Evolutionary conservation across 2,797 vertebrate genomes (phyloP).

Genomic region (Poecile montanus): DNA sequence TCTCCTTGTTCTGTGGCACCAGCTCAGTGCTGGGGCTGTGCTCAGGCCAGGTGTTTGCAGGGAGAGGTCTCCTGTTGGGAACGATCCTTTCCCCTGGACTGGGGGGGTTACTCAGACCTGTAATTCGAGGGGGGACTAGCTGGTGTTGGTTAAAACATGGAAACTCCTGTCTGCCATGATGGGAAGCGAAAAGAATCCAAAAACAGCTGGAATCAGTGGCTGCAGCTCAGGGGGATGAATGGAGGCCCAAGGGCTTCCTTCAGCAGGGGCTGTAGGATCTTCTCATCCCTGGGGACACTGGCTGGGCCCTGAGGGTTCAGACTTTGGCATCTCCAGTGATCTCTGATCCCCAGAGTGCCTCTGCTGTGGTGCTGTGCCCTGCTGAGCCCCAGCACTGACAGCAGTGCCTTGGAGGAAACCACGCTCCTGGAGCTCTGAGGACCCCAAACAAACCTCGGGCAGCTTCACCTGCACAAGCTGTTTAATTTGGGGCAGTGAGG

Average conservation of each 20-base stretch:
- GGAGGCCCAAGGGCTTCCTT: neutral
- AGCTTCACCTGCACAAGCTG: neutral
- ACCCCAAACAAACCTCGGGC: neutral
- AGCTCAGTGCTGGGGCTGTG: neutral
- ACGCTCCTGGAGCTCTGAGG: neutral
- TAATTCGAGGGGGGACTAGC: neutral
- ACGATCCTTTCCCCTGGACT: neutral
- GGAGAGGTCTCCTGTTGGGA: neutral
- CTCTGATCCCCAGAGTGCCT: neutral
- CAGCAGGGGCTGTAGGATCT: neutral
- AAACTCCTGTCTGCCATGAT: rapidly evolving
- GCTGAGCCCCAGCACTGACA: neutral
- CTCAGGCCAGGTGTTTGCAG: neutral
- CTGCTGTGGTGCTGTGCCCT: neutral
- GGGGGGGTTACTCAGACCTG: neutral
- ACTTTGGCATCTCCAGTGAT: neutral
- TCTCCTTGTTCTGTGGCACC: neutral
- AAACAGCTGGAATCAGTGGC: neutral
- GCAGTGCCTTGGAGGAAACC: neutral
- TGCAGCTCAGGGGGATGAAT: neutral
- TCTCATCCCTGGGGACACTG: too few relatives aligned
- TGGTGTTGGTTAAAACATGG: neutral
- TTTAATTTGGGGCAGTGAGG: neutral
- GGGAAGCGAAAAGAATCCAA: neutral
- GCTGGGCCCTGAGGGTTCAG: neutral